A percentile compares a stretch with the other conserved stretches of the same genome.
Conservation (phyloP, 2,888 invertebrate species). For the Catocala sponsa region DNA sequence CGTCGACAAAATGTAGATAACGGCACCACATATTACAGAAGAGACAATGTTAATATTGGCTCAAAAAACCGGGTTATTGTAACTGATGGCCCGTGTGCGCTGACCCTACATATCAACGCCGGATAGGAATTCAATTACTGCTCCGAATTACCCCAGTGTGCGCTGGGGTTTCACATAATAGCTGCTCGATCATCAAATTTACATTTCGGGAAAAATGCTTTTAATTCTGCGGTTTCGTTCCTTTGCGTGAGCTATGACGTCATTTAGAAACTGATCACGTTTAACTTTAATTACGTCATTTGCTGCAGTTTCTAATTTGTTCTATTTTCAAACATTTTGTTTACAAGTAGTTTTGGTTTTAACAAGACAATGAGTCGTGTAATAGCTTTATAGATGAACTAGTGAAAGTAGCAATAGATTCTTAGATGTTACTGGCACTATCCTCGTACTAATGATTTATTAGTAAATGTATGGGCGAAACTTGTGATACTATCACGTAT, state of each 20-base stretch:
- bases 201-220: constrained; percentile 24
- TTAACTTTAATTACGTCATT: no score
- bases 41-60: constrained; percentile 32
- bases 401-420: no score
- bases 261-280: background rate
- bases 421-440: no score
- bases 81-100: constrained; percentile 40
- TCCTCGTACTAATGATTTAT: no score
- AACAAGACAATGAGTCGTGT: no score
- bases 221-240: constrained; percentile 15
- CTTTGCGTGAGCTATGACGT: constrained; percentile 7
- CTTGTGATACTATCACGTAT: no score
- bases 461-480: no score
- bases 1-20: background rate
- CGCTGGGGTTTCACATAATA: constrained; percentile 48
- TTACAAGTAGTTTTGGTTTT: no score
- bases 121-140: constrained; percentile 57
- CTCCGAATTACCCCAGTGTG: constrained; percentile 46
- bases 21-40: constrained; percentile 9
- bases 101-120: constrained; percentile 45
- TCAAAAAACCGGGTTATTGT: constrained; percentile 30
- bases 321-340: no score
- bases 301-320: background rate
- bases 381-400: no score
- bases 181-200: constrained; percentile 33